phyloP scores from a whole-genome alignment of 2,888 invertebrate species.

The Drosophila neotestacea region DNA sequence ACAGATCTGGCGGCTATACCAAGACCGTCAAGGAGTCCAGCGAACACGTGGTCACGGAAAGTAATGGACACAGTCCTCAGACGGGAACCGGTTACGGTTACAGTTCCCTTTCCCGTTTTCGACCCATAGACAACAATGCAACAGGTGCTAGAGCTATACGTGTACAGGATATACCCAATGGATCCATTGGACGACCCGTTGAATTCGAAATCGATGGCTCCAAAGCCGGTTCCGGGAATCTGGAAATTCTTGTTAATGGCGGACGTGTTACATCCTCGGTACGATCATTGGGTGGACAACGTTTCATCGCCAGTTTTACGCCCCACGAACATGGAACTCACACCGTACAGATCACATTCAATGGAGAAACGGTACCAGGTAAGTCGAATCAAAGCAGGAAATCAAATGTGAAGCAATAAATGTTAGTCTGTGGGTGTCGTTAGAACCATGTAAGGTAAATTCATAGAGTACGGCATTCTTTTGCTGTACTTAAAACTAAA shows the following conservation, averaged over 20 bases:
- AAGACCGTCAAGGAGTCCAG: slow-evolving; percentile 85
- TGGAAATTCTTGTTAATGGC: slow-evolving; percentile 97
- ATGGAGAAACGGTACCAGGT: slow-evolving; percentile 96
- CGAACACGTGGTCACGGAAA: slow-evolving; percentile 84
- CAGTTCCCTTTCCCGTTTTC: slow-evolving; percentile 83
- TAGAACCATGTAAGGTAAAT: slow-evolving; percentile 7
- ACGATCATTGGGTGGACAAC: slow-evolving; percentile 94
- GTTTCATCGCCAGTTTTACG: slow-evolving; percentile 96
- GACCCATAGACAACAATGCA: slow-evolving; percentile 87
- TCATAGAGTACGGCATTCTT: slow-evolving; percentile 33
- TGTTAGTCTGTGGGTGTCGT: slow-evolving; percentile 31
- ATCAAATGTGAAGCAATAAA: slow-evolving; percentile 26
- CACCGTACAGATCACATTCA: slow-evolving; percentile 96
- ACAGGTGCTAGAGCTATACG: slow-evolving; percentile 93
- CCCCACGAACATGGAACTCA: slow-evolving; percentile 95
- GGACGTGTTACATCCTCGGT: slow-evolving; percentile 98
- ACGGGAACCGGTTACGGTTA: slow-evolving; percentile 71
- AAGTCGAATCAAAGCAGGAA: slow-evolving; percentile 85
- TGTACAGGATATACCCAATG: slow-evolving; percentile 94
- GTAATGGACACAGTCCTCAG: slow-evolving; percentile 64
- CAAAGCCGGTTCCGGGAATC: slow-evolving; percentile 97
- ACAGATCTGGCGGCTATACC: slow-evolving; percentile 83
- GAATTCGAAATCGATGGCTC: slow-evolving; percentile 99
- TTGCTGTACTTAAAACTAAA: slow-evolving; percentile 20
- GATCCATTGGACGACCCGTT: slow-evolving; percentile 95